Evolutionary conservation across 2,888 invertebrate genomes (phyloP).

Genomic region (Macrophya annulata): DNA sequence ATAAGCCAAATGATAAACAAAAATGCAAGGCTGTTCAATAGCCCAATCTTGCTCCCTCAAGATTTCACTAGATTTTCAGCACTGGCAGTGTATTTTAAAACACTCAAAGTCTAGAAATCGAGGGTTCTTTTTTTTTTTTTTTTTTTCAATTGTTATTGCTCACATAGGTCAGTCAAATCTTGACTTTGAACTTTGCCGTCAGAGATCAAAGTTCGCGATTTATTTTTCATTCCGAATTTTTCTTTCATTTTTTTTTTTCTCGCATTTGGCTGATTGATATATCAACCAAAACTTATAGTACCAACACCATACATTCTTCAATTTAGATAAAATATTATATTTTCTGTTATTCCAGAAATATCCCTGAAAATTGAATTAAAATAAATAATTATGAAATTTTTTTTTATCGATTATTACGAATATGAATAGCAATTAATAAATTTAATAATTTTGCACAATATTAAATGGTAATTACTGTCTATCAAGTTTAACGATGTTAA

Average conservation of each 20-base stretch:
- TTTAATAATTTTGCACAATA: background rate
- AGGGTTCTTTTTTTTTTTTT: constrained; percentile 10
- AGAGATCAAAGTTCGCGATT: background rate
- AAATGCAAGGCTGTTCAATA: too few species aligned
- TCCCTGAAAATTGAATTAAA: background rate
- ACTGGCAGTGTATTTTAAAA: too few species aligned
- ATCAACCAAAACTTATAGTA: background rate
- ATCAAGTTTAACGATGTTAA: background rate
- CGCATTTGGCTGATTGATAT: background rate
- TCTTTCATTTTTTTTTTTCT: background rate
- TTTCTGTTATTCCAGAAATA: background rate
- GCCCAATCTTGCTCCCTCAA: too few species aligned
- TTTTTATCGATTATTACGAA: background rate
- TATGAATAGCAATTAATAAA: background rate
- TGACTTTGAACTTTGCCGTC: background rate
- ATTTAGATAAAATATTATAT: background rate
- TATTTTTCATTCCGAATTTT: background rate
- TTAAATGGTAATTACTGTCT: background rate
- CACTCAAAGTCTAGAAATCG: constrained; percentile 39
- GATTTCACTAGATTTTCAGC: too few species aligned
- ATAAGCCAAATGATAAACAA: too few species aligned
- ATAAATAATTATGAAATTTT: background rate
- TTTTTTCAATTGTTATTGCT: constrained; percentile 1
- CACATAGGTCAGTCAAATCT: background rate
- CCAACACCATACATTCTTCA: background rate